Conservation (phyloP, 2,888 invertebrate species). For the Caprella mutica region DNA sequence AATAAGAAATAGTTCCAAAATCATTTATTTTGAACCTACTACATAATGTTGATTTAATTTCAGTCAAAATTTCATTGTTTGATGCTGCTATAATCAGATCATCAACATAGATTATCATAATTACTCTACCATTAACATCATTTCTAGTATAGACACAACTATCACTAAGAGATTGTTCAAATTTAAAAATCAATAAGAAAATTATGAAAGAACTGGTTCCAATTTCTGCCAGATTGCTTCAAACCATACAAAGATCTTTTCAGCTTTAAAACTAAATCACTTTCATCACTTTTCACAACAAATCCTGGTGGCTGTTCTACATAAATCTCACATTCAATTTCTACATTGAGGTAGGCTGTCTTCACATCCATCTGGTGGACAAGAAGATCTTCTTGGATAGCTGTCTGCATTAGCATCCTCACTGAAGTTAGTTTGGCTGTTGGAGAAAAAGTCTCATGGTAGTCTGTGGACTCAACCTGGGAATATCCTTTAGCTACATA, state of each 20-base stretch:
- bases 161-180: neutral
- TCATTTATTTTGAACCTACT: neutral
- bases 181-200: neutral
- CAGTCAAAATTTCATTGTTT: neutral
- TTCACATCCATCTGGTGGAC: neutral
- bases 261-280: neutral
- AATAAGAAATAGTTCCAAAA: neutral
- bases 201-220: neutral
- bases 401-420: neutral
- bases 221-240: neutral
- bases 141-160: neutral
- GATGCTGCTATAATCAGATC: neutral
- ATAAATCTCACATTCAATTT: neutral
- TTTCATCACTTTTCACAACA: neutral
- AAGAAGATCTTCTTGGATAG: neutral
- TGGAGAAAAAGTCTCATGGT: neutral
- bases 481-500: neutral
- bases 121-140: neutral
- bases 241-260: neutral
- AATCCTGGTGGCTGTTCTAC: neutral
- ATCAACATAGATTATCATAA: neutral
- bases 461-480: neutral
- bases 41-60: neutral
- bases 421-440: neutral
- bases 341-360: neutral